phyloP scores from a whole-genome alignment of 2,888 invertebrate genomes.

The Cistogaster globosa region DNA sequence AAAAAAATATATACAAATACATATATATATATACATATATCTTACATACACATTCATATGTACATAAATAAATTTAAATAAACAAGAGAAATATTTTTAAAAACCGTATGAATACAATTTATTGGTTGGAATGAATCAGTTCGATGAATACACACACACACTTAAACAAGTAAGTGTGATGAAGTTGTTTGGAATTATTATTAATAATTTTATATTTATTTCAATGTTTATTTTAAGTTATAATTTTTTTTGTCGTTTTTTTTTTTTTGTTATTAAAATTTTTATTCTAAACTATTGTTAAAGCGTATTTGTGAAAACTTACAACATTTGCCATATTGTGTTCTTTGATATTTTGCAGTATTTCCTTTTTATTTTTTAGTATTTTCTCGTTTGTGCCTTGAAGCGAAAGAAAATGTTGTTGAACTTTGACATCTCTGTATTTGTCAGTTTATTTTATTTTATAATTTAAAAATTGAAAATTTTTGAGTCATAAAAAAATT shows the following conservation, averaged over 20 bases:
- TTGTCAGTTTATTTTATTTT: no score
- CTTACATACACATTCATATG: no score
- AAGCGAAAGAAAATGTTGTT: no score
- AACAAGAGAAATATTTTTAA: constrained; percentile 40
- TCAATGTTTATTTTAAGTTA: background rate
- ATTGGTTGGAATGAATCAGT: constrained; percentile 47
- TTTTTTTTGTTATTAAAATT: background rate
- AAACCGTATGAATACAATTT: background rate
- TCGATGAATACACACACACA: constrained; percentile 20
- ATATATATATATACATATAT: no score
- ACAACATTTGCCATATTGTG: background rate
- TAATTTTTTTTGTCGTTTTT: no score
- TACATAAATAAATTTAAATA: no score
- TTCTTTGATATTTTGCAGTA: background rate
- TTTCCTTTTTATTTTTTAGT: background rate
- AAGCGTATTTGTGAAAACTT: background rate
- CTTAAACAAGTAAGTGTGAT: constrained; percentile 28
- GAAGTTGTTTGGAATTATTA: constrained; percentile 46
- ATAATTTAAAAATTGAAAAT: no score
- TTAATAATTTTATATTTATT: constrained; percentile 12
- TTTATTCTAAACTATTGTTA: background rate
- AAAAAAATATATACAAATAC: background rate
- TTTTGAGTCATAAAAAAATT: no score
- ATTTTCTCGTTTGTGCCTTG: no score
- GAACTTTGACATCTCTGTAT: no score